Percentiles rank a stretch among this genome's conserved stretches.
Evolutionary conservation across 2,888 invertebrate species (phyloP).

Genomic region (Troides oblongomaculatus): DNA sequence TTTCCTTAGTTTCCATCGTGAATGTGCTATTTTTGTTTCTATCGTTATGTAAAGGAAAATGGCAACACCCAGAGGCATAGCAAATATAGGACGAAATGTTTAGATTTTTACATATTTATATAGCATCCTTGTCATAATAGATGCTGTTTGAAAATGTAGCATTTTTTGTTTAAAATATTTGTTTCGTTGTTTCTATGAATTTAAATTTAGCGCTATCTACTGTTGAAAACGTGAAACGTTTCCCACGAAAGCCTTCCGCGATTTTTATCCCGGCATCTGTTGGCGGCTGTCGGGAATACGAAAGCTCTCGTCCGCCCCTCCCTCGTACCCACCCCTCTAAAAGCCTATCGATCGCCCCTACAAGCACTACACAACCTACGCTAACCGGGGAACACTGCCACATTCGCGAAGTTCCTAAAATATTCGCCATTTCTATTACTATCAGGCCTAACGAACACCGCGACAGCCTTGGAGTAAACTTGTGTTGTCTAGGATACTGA

Average conservation of each 20-base stretch:
- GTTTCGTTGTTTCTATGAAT: not conserved
- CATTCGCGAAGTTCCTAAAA: slow-evolving; percentile 49
- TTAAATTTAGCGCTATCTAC: slow-evolving; percentile 39
- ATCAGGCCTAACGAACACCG: slow-evolving; percentile 51
- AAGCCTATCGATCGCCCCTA: slow-evolving; percentile 66
- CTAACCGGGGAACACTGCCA: slow-evolving; percentile 60
- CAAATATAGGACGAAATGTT: no score
- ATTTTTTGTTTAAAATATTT: not conserved
- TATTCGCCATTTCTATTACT: slow-evolving; percentile 46
- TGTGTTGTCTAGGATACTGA: slow-evolving; percentile 17
- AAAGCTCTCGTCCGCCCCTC: slow-evolving; percentile 38
- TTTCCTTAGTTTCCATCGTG: no score
- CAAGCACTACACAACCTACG: slow-evolving; percentile 62
- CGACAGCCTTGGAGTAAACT: not conserved
- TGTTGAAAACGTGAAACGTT: slow-evolving; percentile 40
- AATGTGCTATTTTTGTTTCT: no score
- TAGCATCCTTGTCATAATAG: not conserved
- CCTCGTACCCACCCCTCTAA: slow-evolving; percentile 40
- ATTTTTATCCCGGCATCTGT: slow-evolving; percentile 60
- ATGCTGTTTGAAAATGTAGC: not conserved
- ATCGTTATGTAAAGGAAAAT: no score
- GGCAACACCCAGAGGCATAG: no score
- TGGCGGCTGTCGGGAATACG: slow-evolving; percentile 50
- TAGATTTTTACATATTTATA: no score
- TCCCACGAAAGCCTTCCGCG: slow-evolving; percentile 36